Base-by-base conservation (phyloP, 2,888 invertebrate species). In the Chloroclystis v-ata region DNA sequence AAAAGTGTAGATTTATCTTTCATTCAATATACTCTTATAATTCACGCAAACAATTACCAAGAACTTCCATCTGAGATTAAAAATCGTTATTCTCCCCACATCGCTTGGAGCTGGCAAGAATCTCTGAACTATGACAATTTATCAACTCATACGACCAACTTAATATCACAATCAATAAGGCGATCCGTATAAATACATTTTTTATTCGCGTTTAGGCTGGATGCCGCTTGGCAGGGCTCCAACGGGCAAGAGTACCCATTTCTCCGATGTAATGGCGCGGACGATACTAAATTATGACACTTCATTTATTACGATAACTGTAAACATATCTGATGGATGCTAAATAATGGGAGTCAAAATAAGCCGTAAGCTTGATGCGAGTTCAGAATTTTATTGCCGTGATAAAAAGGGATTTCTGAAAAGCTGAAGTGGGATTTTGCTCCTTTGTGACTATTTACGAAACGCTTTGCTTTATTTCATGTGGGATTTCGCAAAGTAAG, bases 211-310 rank as follows among this genome's bases (percentile, higher is more conserved):
- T 62, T 65, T 63, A 61, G 61, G 52, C 56, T 43, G 49, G 49
- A 47, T 43, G 60, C 63, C 60, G 57, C 57, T 62, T 70, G 70
- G 70, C 75, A 61, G 56, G 32, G 55, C 49, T 68, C 67, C 66
- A 75, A 65, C 63, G 60, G 47, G 52, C 50, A 73, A 58, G 64
- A 49, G 65, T 63, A 59, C 64, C 69, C 63, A 69, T 77, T 74
- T 69, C 72, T 75, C 74, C 65, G 63, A 55, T 60, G 62, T 77
- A 76, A 80, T 78, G 78, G 74, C 59, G 60, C 59, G 69, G 72
- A 73, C 74, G 70, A 65, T 63, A 67, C 60, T 66, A 68, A 78
- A 72, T 78, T 79, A 78, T 78, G 75, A 75, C 73, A 75, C 69
- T 69, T 69, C 66, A 62, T 63, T 67, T 65, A 67, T 70, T 69